A percentile compares a stretch with the other conserved stretches of the same genome.
Evolutionary conservation across 2,797 vertebrate genomes (phyloP).

Genomic region (Anabacerthia variegaticeps): DNA sequence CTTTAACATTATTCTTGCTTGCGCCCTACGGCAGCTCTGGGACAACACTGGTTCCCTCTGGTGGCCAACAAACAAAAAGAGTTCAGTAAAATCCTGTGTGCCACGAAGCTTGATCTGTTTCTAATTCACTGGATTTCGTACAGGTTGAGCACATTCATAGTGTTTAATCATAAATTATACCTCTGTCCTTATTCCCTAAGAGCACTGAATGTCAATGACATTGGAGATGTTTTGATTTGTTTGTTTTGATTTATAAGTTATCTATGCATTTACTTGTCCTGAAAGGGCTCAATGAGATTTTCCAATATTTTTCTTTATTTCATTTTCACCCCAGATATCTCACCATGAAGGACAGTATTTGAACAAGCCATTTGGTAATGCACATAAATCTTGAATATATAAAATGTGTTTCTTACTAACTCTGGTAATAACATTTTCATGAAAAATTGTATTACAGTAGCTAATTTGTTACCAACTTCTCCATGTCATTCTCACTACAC

Average conservation of each 20-base stretch:
- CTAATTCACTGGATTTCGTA: neutral
- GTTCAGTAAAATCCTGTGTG: neutral
- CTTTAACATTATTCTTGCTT: neutral
- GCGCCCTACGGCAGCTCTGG: neutral
- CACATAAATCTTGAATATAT: neutral
- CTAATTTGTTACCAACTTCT: neutral
- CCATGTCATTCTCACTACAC: neutral
- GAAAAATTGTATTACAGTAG: neutral
- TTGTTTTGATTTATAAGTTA: neutral
- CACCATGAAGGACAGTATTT: neutral
- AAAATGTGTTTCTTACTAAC: neutral
- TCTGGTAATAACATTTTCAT: neutral
- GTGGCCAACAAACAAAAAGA: neutral
- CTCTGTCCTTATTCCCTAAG: neutral
- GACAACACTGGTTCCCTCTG: constrained; percentile 55
- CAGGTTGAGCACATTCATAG: neutral
- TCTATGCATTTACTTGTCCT: neutral
- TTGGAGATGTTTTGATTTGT: neutral
- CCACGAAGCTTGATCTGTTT: neutral
- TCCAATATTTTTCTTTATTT: neutral
- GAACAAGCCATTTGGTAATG: neutral
- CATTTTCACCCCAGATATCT: neutral
- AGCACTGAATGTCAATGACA: neutral
- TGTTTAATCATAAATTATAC: neutral
- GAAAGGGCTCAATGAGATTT: neutral